These are phyloP conservation scores for Aphidius colemani DNA, from an alignment of 2,888 invertebrate species.

Conservation along the genomic window DNA sequence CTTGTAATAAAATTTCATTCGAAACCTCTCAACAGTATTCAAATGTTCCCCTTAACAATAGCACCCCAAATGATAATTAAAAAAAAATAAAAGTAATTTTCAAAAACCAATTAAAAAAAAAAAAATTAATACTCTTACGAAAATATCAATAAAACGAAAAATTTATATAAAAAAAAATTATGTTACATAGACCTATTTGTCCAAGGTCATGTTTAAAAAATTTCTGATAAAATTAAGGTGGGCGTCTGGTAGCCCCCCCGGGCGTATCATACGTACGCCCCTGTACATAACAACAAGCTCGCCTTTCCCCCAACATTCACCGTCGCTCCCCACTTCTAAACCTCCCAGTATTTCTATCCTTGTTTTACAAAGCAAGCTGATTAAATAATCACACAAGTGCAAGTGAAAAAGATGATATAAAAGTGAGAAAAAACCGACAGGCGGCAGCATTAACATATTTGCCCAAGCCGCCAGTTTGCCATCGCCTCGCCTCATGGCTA, in stretches of 20 bases:
- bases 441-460: constrained; percentile 3
- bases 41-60: not conserved
- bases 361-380: no score
- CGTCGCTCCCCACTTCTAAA: not conserved
- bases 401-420: no score
- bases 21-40: not conserved
- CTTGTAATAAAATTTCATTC: no score
- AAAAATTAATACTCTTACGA: no score
- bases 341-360: no score
- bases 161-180: no score
- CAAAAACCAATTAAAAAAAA: no score
- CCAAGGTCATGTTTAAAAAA: not conserved
- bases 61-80: no score
- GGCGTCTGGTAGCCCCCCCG: constrained; percentile 45
- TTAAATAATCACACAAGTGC: no score
- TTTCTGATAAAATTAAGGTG: constrained; percentile 41
- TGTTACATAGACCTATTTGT: not conserved
- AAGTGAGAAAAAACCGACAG: no score
- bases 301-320: constrained; percentile 2
- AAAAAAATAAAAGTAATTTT: no score
- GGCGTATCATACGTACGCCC: constrained; percentile 45
- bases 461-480: constrained; percentile 3
- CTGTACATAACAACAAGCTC: constrained; percentile 33
- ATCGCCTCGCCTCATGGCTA: not conserved
- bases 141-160: no score